Percentiles rank a stretch among this genome's conserved stretches.
phyloP scores from a whole-genome alignment of 92 coral and sea anemone species.

The Anthopleura xanthogrammica region DNA sequence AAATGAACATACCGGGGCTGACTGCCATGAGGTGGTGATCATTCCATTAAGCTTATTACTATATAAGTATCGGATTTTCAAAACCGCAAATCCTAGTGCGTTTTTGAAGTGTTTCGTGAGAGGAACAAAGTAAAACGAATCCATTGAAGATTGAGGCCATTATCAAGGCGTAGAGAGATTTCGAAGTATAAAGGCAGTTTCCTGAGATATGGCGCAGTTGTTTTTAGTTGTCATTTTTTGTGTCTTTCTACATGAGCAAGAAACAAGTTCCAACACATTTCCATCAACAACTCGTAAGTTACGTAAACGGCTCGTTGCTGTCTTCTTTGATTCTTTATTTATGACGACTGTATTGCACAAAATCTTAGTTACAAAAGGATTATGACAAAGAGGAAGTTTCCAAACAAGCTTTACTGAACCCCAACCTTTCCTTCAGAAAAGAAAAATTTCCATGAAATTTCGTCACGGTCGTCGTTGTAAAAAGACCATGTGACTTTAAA shows the following conservation, averaged over 20 bases:
- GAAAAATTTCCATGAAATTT: too few relatives aligned
- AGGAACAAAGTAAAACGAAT: background rate
- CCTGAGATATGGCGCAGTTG: background rate
- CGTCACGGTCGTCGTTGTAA: too few relatives aligned
- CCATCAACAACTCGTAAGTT: background rate
- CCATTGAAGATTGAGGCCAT: background rate
- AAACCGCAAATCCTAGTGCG: too few relatives aligned
- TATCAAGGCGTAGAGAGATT: background rate
- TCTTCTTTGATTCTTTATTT: background rate
- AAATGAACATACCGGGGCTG: conserved; percentile 6
- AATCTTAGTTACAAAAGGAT: too few relatives aligned
- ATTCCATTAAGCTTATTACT: background rate
- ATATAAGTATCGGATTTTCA: too few relatives aligned
- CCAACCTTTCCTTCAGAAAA: too few relatives aligned
- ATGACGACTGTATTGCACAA: background rate
- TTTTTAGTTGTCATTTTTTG: background rate
- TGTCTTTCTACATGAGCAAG: background rate
- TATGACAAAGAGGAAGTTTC: too few relatives aligned
- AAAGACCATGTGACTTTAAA: too few relatives aligned
- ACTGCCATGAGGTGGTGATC: background rate
- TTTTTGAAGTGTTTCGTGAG: too few relatives aligned
- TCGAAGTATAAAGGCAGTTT: background rate
- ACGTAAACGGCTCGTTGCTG: background rate
- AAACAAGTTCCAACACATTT: background rate
- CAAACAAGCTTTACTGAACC: too few relatives aligned